Conservation (phyloP, 2,888 invertebrate species). For the Nebria brevicollis region DNA sequence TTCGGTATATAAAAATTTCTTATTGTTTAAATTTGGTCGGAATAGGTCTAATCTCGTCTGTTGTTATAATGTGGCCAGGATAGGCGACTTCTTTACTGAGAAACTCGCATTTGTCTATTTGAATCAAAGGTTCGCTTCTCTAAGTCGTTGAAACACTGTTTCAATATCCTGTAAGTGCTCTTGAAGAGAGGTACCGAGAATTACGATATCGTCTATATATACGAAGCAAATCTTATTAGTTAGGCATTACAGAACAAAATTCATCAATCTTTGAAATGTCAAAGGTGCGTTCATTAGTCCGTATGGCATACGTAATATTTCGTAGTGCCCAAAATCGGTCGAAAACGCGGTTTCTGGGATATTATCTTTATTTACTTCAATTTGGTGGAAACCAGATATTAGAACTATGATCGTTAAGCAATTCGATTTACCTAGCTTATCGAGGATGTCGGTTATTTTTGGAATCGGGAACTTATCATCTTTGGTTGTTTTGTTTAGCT, state of each 20-base stretch:
- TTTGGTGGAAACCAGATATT: conserved; percentile 46
- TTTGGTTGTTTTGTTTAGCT: not conserved
- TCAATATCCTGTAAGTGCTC: too few species aligned
- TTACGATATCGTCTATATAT: too few species aligned
- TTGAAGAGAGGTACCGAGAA: too few species aligned
- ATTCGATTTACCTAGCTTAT: not conserved
- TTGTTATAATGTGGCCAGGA: conserved; percentile 34
- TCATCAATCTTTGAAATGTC: conserved; percentile 49
- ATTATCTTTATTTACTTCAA: conserved; percentile 27
- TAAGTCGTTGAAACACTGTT: too few species aligned
- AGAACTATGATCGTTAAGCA: conserved; percentile 31
- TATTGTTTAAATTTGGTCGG: conserved; percentile 10
- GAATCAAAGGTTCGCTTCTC: too few species aligned
- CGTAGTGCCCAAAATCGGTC: conserved; percentile 41
- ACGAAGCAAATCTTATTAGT: too few species aligned
- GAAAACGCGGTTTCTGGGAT: conserved; percentile 46
- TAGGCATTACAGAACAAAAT: too few species aligned
- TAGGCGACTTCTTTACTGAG: conserved; percentile 51
- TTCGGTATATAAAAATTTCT: conserved; percentile 6
- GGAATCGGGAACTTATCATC: not conserved
- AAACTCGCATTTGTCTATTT: conserved; percentile 48
- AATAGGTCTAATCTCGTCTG: not conserved
- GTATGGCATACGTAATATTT: conserved; percentile 47
- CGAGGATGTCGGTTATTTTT: not conserved
- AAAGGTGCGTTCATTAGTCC: conserved; percentile 47